A percentile compares a stretch with the other conserved stretches of the same genome.
phyloP scores from a whole-genome alignment of 2,113 vertebrate species.

The Galeopterus variegatus region DNA sequence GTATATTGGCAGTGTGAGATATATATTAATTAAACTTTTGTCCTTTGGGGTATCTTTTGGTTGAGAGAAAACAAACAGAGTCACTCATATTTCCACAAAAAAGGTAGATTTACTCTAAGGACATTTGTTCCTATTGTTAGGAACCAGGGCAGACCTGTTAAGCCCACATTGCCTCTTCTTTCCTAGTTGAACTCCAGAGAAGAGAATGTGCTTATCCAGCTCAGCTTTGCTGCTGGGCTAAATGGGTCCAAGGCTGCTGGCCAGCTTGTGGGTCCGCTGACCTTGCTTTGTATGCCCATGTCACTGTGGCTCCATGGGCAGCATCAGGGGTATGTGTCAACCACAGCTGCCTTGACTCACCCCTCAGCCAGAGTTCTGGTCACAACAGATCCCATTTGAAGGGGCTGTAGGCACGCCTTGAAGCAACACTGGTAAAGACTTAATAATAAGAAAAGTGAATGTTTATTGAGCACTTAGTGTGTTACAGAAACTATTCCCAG shows the following conservation, averaged over 20 bases:
- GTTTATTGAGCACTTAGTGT: not conserved
- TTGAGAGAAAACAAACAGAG: not conserved
- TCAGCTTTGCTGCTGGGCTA: not conserved
- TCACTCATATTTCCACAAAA: not conserved
- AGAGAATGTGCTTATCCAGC: not conserved
- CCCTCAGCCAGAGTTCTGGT: not conserved
- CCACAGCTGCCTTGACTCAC: not conserved
- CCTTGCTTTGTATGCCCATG: not conserved
- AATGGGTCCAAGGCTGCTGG: not conserved
- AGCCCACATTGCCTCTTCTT: not conserved
- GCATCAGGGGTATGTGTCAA: not conserved
- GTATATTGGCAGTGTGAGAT: not conserved
- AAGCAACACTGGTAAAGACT: not conserved
- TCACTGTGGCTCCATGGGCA: not conserved
- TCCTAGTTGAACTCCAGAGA: not conserved
- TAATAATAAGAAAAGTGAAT: not conserved
- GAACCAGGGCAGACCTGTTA: not conserved
- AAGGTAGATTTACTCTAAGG: not conserved
- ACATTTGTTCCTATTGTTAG: not conserved
- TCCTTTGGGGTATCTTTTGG: constrained; percentile 14
- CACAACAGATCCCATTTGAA: not conserved
- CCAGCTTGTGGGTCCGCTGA: not conserved
- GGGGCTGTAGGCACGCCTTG: not conserved
- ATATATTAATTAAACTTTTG: not conserved
- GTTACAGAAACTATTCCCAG: not conserved